Base-by-base conservation (phyloP, 35 echinoderm and acorn worm species). In the Anneissia japonica region DNA sequence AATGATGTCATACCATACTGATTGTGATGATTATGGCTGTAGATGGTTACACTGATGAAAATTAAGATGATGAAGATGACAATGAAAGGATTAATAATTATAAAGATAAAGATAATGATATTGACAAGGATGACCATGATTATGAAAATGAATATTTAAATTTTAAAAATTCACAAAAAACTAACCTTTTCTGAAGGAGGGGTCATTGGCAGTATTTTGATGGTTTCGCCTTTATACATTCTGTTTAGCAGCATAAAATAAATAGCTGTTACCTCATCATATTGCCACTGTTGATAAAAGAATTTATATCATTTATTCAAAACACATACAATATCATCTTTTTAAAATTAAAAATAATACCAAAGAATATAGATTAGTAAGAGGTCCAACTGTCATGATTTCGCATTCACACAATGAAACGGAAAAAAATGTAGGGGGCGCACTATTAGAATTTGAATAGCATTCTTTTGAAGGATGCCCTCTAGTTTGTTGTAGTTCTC, bases 171-270 rank as follows among this genome's bases (percentile, higher is more conserved):
- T 31, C 11, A 75, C 1, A 11, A 7, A 31, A 85, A 75, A 32
- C 82, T 85, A 76, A 97, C 94, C 94, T 97, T 99, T 81, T 99
- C 96, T 73, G 74, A 79, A 16, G 94, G 87, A 31, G 95, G 95
- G 30, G 75, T 87, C 34, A 36, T 74, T 51, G 85, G 82, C 6
- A 86, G 89, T 30, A 99, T 84, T 74, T 90, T 88, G 33, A 99
- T 38, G 13, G 35, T 91, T 35, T 81, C 77, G 4, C 96, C 96
- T 72, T 84, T 82, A 73, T 94, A 93, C 46, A 91, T 91, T 83
- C 91, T 94, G n/a, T 86, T 85, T 12, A 99, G 74, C n/a, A 99
- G 88, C 46, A 99, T 87, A 74, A 99, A 99, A 81, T 99, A 99
- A 29, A 89, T 89, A 1, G 87, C 82, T 14, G 96, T 99, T n/a